These are phyloP conservation scores for Zaprionus ornatus DNA, from an alignment of 1,140 invertebrate genomes.

Conservation along the genomic window DNA sequence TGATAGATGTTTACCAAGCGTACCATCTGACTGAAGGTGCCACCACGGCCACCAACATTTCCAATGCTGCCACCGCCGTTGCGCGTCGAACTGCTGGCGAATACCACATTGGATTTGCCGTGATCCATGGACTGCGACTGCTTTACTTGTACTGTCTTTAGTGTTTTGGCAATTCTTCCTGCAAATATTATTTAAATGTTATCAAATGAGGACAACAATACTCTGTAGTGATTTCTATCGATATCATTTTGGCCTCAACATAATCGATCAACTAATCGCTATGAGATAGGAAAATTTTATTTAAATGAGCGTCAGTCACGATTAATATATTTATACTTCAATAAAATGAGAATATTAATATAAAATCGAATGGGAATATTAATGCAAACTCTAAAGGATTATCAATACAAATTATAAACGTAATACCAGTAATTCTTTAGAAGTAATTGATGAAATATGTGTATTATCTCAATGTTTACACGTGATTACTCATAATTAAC, in stretches of 20 bases:
- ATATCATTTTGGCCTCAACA: neutral
- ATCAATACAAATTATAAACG: neutral
- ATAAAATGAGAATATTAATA: too few relatives aligned
- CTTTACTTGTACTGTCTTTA: slow-evolving; percentile 72
- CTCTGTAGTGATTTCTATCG: slow-evolving; percentile 1
- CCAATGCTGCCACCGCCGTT: slow-evolving; percentile 44
- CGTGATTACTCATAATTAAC: neutral
- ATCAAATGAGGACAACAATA: neutral
- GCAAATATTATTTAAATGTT: slow-evolving; percentile 8
- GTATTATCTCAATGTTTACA: neutral
- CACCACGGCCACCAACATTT: slow-evolving; percentile 62
- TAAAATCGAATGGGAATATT: neutral
- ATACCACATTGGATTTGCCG: slow-evolving; percentile 53
- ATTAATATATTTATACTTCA: too few relatives aligned
- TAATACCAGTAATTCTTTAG: neutral
- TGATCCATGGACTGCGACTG: slow-evolving; percentile 57
- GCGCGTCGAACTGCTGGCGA: slow-evolving; percentile 51
- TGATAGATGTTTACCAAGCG: slow-evolving; percentile 1
- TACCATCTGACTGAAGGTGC: slow-evolving; percentile 78
- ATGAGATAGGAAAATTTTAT: neutral
- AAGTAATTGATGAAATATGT: neutral
- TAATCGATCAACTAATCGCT: neutral
- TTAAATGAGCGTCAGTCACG: neutral
- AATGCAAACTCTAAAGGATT: neutral
- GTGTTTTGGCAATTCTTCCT: slow-evolving; percentile 77